Percentiles rank a stretch among this genome's conserved stretches.
Conservation (phyloP, 2,797 vertebrate genomes). For the Ibycter americanus region DNA sequence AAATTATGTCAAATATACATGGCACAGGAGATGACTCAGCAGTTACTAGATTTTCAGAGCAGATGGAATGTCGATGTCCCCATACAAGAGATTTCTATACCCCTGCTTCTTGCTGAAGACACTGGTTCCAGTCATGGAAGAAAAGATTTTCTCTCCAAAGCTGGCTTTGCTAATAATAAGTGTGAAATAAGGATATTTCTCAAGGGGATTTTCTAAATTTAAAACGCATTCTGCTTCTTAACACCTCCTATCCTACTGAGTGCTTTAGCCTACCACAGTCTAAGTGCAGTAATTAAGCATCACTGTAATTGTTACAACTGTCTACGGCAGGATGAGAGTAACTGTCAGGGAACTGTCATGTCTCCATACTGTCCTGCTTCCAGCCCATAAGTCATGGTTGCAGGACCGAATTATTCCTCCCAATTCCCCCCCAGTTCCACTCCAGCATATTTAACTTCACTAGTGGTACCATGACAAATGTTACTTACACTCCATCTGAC, state of each 20-base stretch:
- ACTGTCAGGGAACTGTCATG: neutral
- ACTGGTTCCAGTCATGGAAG: conserved; percentile 8
- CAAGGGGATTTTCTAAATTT: conserved; percentile 67
- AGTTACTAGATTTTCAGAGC: conserved; percentile 16
- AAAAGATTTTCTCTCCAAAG: conserved; percentile 51
- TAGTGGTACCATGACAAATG: neutral
- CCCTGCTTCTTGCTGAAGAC: conserved; percentile 20
- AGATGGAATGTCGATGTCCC: neutral
- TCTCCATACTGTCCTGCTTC: neutral
- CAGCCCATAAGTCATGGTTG: neutral
- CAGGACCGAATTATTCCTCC: neutral
- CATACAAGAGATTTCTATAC: neutral
- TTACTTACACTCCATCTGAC: neutral
- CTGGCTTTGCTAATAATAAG: conserved; percentile 63
- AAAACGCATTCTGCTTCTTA: conserved; percentile 48
- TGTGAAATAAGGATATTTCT: conserved; percentile 68
- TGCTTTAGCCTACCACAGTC: conserved; percentile 8
- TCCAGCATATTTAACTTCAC: neutral
- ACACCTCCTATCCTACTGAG: conserved; percentile 7
- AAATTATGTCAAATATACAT: conserved; percentile 15
- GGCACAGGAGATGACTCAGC: conserved; percentile 26
- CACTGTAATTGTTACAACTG: conserved; percentile 47
- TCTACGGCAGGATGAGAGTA: neutral
- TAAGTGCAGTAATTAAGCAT: conserved; percentile 52
- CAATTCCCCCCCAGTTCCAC: neutral